Evolutionary conservation across 2,113 vertebrate species (phyloP).

Genomic region (Muntiacus muntjak): DNA sequence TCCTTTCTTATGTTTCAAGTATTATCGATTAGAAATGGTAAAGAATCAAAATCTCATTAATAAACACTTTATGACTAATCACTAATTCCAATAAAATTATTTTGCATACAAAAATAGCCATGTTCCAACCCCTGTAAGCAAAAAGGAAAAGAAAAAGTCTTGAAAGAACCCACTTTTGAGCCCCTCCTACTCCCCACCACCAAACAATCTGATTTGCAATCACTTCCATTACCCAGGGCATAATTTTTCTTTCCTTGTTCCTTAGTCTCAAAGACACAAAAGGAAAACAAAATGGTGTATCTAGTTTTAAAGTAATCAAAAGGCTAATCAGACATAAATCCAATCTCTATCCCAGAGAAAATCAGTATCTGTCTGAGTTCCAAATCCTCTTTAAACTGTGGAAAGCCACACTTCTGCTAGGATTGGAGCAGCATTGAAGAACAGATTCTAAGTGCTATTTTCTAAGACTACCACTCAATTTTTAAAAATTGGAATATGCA

Average conservation of each 20-base stretch:
- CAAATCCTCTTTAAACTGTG: neutral
- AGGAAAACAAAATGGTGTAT: neutral
- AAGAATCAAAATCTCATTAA: conserved; percentile 76
- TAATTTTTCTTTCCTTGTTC: conserved; percentile 46
- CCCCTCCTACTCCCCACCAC: neutral
- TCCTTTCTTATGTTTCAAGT: conserved; percentile 55
- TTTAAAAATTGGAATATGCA: neutral
- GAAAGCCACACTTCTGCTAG: neutral
- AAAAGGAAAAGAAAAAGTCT: neutral
- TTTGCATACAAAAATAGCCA: conserved; percentile 35
- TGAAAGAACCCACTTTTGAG: neutral
- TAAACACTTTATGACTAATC: conserved; percentile 68
- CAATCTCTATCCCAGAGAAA: neutral
- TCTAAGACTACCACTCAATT: neutral
- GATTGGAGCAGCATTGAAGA: neutral
- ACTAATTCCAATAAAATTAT: neutral
- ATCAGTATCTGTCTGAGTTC: neutral
- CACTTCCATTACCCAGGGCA: conserved; percentile 30
- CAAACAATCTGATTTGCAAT: conserved; percentile 13
- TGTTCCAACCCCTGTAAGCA: conserved; percentile 3
- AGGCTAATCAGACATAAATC: neutral
- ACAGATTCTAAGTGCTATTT: neutral
- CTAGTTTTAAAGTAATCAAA: conserved; percentile 4
- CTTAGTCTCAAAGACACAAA: conserved; percentile 7
- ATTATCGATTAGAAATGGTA: conserved; percentile 66